phyloP scores from a whole-genome alignment of 2,797 vertebrate species.

The Neomorphus geoffroyi region DNA sequence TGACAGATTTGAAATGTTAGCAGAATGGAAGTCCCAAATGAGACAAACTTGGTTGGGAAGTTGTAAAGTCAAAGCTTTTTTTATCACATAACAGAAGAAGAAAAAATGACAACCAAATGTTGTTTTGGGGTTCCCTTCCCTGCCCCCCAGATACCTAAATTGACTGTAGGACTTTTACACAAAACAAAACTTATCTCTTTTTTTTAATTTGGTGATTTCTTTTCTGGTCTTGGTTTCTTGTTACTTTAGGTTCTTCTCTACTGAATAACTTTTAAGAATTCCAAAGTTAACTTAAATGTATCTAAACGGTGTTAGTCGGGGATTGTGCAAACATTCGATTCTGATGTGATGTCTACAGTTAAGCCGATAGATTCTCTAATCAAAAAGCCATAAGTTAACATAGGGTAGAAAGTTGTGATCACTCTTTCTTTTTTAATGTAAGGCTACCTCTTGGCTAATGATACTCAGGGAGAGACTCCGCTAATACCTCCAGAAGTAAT shows the following conservation, averaged over 20 bases:
- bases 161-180: neutral
- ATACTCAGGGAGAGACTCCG: conserved; percentile 98
- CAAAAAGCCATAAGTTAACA: conserved; percentile 2
- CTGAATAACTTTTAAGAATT: neutral
- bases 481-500: conserved; percentile 98
- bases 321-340: conserved; percentile 1
- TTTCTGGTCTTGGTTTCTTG: neutral
- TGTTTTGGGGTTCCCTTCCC: neutral
- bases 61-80: neutral
- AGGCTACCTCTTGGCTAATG: conserved; percentile 97
- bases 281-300: neutral
- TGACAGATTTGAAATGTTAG: neutral
- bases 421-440: conserved; percentile 72
- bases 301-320: neutral
- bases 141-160: neutral
- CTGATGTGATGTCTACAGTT: neutral
- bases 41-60: neutral
- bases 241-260: neutral
- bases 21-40: neutral
- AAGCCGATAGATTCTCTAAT: neutral
- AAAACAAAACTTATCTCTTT: neutral
- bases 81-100: neutral
- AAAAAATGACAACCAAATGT: neutral
- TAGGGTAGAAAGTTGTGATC: conserved; percentile 65
- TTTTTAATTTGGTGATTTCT: neutral